Evolutionary conservation across 1,140 invertebrate genomes (phyloP), one percentile per base, ranked within the genome.

Genomic region (Macrosteles quadrilineatus): DNA sequence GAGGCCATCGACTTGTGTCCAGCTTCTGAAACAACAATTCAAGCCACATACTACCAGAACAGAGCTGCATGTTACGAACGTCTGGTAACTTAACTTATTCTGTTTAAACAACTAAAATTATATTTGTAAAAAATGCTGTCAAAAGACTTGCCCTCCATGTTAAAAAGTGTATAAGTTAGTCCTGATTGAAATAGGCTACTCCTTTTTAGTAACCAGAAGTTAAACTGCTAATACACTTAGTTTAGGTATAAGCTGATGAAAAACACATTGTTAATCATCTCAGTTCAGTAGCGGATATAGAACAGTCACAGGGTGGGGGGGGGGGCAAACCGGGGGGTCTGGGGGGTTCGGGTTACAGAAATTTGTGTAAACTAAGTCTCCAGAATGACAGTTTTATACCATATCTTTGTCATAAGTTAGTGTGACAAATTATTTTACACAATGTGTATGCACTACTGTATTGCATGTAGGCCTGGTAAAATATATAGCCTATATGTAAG

Each of bases 41-140:
- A 98, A 50, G 89, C 96, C 2, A 96, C 92, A 14, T 96, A 95
- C 80, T 97, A 97, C 81, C 96, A 98, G 80, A 98, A 98, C 78
- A 87, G 95, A 78, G 97, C 96, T 3, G 97, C 96, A 43, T 92
- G 94, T 27, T 94, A 95, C 83, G 96, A 98, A 81, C 93, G 96
- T 79, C 83, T 96, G 83, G 89, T 91, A 81, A 83, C 77, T 76
- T 19, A 63, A 4, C 11, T 17, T 6, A 57, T 59, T 57, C 47
- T 27, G 9, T 36, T 6, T 11, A 3, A 53, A 9, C 69, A 71
- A 4, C 76, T 76, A 31, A 9, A 11, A 11, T 43, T 9, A 9
- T 11, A 11, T 43, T 43, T 43, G 9, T 11, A 9, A 43, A 43
- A 17, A 43, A 43, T 43, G 9, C 17, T 43, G 17, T 9, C 36